These are phyloP conservation scores for Pseudopleuronectes americanus DNA, from an alignment of 2,797 vertebrate species.

Conservation along the genomic window DNA sequence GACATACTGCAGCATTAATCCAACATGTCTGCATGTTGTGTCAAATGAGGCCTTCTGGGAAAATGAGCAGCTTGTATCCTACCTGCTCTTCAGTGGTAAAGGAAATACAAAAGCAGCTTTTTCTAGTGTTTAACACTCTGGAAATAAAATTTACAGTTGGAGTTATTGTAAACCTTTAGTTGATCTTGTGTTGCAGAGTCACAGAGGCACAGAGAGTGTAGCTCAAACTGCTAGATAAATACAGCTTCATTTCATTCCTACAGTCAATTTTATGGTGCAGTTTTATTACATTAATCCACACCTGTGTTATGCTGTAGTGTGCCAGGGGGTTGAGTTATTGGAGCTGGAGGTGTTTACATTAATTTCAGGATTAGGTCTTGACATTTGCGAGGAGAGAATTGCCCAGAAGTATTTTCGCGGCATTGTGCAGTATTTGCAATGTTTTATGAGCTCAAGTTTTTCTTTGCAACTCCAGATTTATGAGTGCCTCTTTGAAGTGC, in stretches of 20 bases:
- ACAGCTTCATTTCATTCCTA: constrained; percentile 29
- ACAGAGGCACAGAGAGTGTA: not conserved
- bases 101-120: constrained; percentile 1
- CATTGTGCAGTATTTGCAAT: constrained; percentile 30
- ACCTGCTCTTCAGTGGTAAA: not conserved
- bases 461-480: constrained; percentile 44
- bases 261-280: constrained; percentile 22
- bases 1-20: not conserved
- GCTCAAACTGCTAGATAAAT: constrained; percentile 49
- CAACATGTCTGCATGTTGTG: not conserved
- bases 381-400: constrained; percentile 58
- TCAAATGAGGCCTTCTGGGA: not conserved
- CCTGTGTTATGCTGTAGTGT: constrained; percentile 25
- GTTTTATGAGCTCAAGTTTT: constrained; percentile 36
- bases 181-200: constrained; percentile 13
- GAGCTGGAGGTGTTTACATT: constrained; percentile 48
- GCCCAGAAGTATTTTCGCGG: constrained; percentile 43
- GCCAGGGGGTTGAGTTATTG: constrained; percentile 39
- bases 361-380: constrained; percentile 52
- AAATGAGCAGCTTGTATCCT: not conserved
- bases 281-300: constrained; percentile 44
- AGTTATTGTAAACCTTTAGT: constrained; percentile 7
- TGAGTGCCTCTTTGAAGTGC: constrained; percentile 10
- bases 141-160: constrained; percentile 14
- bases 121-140: constrained; percentile 15